Evolutionary conservation across 1,140 invertebrate genomes (phyloP), one percentile per base, ranked within the genome.

Genomic region (Temnothorax longispinosus): DNA sequence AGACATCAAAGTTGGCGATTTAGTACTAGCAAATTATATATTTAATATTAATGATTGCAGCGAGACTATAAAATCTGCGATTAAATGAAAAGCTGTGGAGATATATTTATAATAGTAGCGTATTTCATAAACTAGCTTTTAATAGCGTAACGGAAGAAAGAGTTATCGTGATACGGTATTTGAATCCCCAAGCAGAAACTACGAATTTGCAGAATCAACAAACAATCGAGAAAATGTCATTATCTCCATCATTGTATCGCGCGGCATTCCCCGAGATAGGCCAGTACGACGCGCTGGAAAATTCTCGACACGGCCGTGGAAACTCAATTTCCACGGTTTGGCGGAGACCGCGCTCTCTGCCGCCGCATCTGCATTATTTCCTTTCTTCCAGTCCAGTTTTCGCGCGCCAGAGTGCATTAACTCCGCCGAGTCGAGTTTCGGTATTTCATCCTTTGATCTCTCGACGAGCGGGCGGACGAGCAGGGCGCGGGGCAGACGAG

Each of bases 381-480:
- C 58, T 65, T 64, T 44, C 62, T 80, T 65, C 82, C 27, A 27
- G 50, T 78, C 47, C 62, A 41, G 60, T 64, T 80, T 64, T 56
- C 58, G 41, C 56, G 69, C 72, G 41, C 21, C 54, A 11, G 50
- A 69, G 56, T 72, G 75, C 74, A 87, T 87, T 72, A 88, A 21
- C 69, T 65, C 35, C 50, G 35, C 32, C 52, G 87, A 88, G 75
- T n/a, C 69, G 69, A 56, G 71, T 64, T 88, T 88, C 32, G 75
- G 21, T 67, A 56, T 38, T n/a, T 56, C 32, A 21, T 54, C 41
- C 86, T 87, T 88, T 88, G 86, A 88, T 88, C 87, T 88, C 87
- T 84, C 38, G n/a, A 27, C 32, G 8, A 47, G 32, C 15, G 69
- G 21, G n/a, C 35, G 50, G 21, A 0, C 27, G 27, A 27, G 27